Evolutionary conservation across 2,797 vertebrate genomes (phyloP), one percentile per base, ranked within the genome.

Genomic region (Sebastes matsubarae): DNA sequence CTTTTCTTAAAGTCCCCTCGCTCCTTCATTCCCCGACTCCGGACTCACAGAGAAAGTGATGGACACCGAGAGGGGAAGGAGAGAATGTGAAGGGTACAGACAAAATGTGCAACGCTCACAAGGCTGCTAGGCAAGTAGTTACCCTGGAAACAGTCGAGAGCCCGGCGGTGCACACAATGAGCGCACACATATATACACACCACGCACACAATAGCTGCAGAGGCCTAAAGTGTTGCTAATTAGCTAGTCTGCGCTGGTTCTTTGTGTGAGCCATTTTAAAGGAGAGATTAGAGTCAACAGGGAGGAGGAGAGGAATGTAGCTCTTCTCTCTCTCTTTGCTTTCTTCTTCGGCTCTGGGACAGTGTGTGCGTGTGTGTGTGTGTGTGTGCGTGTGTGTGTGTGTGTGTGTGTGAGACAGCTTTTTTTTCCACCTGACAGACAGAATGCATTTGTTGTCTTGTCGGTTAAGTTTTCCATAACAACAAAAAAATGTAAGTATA

Each of bases 151-250:
- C 96, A 88, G 93, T 93, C 52, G 89, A 94, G 93, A 93, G 91
- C 79, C 89, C 76, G 72, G 85, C 59, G 87, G 91, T 88, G 77
- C 89, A 92, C 93, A 93, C 92, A 93, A 90, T 90, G 84, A 87
- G 87, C 78, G 67, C 69, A 38, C 93, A 83, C 85, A 87, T 50
- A 66, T 27, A 87, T 72, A 88, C 88, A 89, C 88, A 90, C 88
- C 54, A 50, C 79, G 24, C 87, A 88, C 92, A 92, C 91, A 93
- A 96, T 93, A 90, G 93, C 83, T 88, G 89, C 91, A 75, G 90
- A 94, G 93, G 93, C 93, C 94, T 94, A 94, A 95, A 96, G 96
- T 96, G 95, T 96, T 94, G 94, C 95, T 96, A 96, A 96, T 96
- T 95, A 96, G 95, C 95, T 95, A 93, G 94, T 93, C 93, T 91